These are phyloP conservation scores for Aix galericulata DNA, from an alignment of 2,113 vertebrate genomes.

Conservation along the genomic window DNA sequence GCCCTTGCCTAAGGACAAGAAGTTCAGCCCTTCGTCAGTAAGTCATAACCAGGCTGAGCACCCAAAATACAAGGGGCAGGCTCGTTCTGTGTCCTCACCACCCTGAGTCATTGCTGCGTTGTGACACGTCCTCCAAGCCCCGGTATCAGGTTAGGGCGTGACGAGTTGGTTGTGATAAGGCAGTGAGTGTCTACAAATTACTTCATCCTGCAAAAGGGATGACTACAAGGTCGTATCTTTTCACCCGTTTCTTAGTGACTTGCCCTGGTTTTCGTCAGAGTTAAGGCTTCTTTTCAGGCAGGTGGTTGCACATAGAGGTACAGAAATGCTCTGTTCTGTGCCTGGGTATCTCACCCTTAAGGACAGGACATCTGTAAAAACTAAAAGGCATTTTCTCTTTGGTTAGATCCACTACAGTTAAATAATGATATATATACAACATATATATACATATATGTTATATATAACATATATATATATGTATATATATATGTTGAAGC, in stretches of 20 bases:
- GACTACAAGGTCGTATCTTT: background rate
- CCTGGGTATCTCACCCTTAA: background rate
- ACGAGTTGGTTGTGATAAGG: background rate
- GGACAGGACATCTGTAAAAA: background rate
- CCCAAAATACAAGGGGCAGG: background rate
- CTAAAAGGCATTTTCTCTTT: background rate
- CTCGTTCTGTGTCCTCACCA: background rate
- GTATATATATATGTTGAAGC: background rate
- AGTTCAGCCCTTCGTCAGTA: background rate
- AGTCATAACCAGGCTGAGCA: background rate
- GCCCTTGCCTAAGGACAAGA: background rate
- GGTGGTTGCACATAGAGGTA: background rate
- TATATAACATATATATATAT: background rate
- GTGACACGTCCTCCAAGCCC: background rate
- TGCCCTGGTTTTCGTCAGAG: background rate
- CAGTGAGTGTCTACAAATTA: conserved; percentile 27
- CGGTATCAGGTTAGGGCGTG: background rate
- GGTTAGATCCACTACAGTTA: background rate
- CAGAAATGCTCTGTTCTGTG: background rate
- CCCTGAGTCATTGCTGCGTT: background rate
- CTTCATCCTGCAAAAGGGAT: background rate
- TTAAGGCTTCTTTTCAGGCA: background rate
- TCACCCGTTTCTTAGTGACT: background rate
- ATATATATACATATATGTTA: too few relatives aligned
- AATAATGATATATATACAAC: background rate